phyloP scores from a whole-genome alignment of 2,113 vertebrate species.

The Halichoeres trimaculatus region DNA sequence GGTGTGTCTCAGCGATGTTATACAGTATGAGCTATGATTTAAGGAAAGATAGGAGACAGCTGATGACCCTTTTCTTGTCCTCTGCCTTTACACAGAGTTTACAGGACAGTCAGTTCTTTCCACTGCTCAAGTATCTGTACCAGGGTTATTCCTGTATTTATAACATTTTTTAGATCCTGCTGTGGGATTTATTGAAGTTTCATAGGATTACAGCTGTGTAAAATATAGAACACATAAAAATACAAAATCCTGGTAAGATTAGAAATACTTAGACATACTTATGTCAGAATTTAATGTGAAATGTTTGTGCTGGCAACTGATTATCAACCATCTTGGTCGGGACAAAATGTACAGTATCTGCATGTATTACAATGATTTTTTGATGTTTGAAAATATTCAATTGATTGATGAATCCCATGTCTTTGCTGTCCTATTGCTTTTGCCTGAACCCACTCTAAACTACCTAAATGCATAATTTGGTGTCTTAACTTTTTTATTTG shows the following conservation, averaged over 20 bases:
- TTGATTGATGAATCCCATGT: too few relatives aligned
- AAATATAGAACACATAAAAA: constrained; percentile 7
- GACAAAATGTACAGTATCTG: not conserved
- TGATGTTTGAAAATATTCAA: too few relatives aligned
- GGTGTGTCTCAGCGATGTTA: not conserved
- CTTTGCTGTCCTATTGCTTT: too few relatives aligned
- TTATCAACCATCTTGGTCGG: not conserved
- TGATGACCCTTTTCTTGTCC: constrained; percentile 5
- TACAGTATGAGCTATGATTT: constrained; percentile 13
- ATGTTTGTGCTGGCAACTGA: too few relatives aligned
- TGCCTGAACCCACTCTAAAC: too few relatives aligned
- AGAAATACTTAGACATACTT: not conserved
- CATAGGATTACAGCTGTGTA: not conserved
- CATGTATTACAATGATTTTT: too few relatives aligned
- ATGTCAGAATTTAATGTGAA: not conserved
- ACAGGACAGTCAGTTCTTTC: constrained; percentile 9
- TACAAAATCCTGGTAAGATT: not conserved
- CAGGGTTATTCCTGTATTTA: constrained; percentile 24
- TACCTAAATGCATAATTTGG: too few relatives aligned
- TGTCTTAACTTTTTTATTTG: too few relatives aligned
- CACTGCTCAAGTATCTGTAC: not conserved
- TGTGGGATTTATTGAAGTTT: not conserved
- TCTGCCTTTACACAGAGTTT: not conserved
- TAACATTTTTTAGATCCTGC: not conserved
- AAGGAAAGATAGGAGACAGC: not conserved